phyloP scores from a whole-genome alignment of 2,797 vertebrate genomes.

The Pempheris klunzingeri region DNA sequence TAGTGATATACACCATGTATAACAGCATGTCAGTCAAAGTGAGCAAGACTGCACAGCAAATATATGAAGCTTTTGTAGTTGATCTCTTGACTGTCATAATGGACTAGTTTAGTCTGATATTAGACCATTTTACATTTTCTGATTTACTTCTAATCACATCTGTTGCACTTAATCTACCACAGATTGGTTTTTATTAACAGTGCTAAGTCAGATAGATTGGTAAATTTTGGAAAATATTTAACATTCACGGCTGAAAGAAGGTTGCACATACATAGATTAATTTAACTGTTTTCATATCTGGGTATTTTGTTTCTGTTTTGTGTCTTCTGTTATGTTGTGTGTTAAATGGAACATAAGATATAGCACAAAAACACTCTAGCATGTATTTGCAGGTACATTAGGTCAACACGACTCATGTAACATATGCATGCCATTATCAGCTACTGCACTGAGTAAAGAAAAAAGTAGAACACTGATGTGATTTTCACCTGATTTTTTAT shows the following conservation, averaged over 20 bases:
- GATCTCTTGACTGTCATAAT: neutral
- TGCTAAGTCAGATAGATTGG: neutral
- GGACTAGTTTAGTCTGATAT: neutral
- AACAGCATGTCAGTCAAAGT: neutral
- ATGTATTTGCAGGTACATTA: neutral
- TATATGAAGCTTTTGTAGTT: too few relatives aligned
- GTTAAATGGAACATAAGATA: too few relatives aligned
- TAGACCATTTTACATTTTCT: slow-evolving; percentile 1
- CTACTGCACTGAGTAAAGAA: neutral
- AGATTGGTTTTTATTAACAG: neutral
- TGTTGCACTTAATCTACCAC: neutral
- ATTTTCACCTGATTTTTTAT: neutral
- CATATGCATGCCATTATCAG: neutral
- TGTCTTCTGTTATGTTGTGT: neutral
- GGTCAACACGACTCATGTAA: neutral
- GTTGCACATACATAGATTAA: neutral
- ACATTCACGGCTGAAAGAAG: neutral
- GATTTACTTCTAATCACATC: neutral
- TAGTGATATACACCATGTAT: neutral
- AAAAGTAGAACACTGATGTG: neutral
- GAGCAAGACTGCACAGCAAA: neutral
- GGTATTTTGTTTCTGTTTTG: neutral
- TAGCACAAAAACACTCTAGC: neutral
- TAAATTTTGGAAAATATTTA: neutral
- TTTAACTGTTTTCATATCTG: neutral